Base-by-base conservation (phyloP, 2,797 vertebrate species). In the Spatula clypeata region DNA sequence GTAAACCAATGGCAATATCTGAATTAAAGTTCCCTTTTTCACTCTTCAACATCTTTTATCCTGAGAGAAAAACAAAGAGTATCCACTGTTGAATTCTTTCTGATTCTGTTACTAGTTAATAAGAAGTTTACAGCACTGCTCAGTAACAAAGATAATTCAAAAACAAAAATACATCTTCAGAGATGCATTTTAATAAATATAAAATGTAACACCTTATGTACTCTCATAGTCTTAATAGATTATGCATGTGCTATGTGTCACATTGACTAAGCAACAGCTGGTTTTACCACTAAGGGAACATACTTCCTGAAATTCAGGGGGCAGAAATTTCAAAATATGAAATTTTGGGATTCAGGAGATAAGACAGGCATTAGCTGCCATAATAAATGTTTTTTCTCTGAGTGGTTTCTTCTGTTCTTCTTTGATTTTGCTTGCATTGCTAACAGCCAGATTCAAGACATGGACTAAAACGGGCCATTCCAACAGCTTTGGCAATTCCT, bases 1-100 rank as follows among this genome's bases (percentile, higher is more conserved):
- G 62, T 24, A 19, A 26, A 54, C 60, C 3, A 6, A 75, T 87
- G 91, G 19, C 4, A 79, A 44, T 57, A 3, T 77, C 66, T 91
- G 82, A 95, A 95, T 69, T 94, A 49, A 71, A 90, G 7, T 45
- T 62, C 7, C 3, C 27, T 88, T 88, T 93, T 92, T 55, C 34
- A n/a, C 31, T 61, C 95, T 89, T 96, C 85, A 77, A 5, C 34
- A 69, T 42, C 47, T 92, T 95, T 60, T 82, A 11, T 89, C 51
- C 40, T 81, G 70, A 94, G 64, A 94, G 14, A 44, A n/a, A 32
- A 75, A 58, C 9, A 82, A 93, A 92, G 49, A 34, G 2, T 47
- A 89, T 11, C 20, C 13, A 54, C 13, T 85, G 18, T 66, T 88
- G 57, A 64, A 1, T 6, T 79, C 75, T 93, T 79, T 53, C 44